Evolutionary conservation across 2,797 vertebrate genomes (phyloP).

Genomic region (Xyrichtys novacula): DNA sequence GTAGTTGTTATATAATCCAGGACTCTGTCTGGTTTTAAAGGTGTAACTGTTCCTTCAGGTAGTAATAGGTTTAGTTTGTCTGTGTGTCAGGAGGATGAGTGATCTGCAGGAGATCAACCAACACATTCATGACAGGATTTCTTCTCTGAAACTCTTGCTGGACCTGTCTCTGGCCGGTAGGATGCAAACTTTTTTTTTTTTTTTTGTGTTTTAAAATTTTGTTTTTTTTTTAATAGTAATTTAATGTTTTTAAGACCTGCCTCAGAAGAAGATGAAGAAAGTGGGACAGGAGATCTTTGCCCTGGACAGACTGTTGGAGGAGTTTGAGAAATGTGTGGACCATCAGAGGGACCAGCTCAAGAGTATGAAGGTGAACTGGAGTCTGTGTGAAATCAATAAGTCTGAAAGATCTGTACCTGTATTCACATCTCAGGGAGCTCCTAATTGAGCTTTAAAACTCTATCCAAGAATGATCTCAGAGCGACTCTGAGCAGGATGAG

Average conservation of each 20-base stretch:
- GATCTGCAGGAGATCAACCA: conserved; percentile 60
- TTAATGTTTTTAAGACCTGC: conserved; percentile 46
- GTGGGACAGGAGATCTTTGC: conserved; percentile 59
- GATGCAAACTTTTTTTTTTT: too few species aligned
- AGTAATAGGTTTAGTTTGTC: too few species aligned
- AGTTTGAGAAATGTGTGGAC: conserved; percentile 61
- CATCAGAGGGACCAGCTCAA: conserved; percentile 58
- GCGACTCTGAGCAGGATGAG: too few species aligned
- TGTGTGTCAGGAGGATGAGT: conserved; percentile 59
- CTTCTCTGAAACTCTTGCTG: conserved; percentile 56
- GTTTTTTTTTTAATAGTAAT: not conserved
- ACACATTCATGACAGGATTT: conserved; percentile 60
- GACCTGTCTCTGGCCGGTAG: conserved; percentile 68
- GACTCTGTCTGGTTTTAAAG: too few species aligned
- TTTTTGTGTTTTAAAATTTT: not conserved
- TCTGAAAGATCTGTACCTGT: too few species aligned
- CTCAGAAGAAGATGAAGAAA: conserved; percentile 59
- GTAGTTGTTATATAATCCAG: too few species aligned
- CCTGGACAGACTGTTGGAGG: conserved; percentile 57
- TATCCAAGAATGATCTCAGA: too few species aligned
- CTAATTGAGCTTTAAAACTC: too few species aligned
- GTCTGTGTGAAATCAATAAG: too few species aligned
- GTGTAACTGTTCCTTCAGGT: too few species aligned
- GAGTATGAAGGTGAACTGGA: conserved; percentile 64
- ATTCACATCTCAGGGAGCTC: too few species aligned